These are phyloP conservation scores for Cactoblastis cactorum DNA, from an alignment of 2,888 invertebrate genomes.

Conservation along the genomic window DNA sequence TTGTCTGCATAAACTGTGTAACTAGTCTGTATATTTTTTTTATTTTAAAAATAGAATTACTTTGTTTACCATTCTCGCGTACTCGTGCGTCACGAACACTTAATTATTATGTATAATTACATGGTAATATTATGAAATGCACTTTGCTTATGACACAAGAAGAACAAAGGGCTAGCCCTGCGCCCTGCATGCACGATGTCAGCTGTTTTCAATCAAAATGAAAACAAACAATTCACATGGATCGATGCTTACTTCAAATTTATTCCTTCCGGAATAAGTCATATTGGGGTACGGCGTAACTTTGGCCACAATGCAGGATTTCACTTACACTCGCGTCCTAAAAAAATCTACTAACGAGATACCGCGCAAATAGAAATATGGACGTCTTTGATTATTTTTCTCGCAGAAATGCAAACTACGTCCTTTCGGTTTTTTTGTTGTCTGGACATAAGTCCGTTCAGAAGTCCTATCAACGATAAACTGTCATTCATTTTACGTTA, in stretches of 20 bases:
- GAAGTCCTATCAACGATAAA: background rate
- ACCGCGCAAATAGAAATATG: constrained; percentile 50
- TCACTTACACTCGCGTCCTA: constrained; percentile 32
- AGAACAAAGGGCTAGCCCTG: constrained; percentile 55
- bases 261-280: constrained; percentile 82
- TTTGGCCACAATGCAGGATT: constrained; percentile 71
- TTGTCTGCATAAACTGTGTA: constrained; percentile 5
- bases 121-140: background rate
- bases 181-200: constrained; percentile 50
- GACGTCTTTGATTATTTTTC: constrained; percentile 52
- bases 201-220: constrained; percentile 80
- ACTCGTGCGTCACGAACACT: background rate
- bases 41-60: constrained; percentile 41
- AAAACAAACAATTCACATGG: constrained; percentile 60
- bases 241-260: constrained; percentile 80
- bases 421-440: constrained; percentile 18
- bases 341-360: constrained; percentile 32
- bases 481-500: background rate
- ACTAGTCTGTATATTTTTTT: constrained; percentile 19
- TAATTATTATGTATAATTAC: constrained; percentile 3
- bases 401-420: constrained; percentile 18
- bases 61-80: constrained; percentile 27
- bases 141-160: background rate
- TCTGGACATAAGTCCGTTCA: constrained; percentile 15
- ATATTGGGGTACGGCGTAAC: constrained; percentile 75